Evolutionary conservation across 1,140 invertebrate genomes (phyloP), one percentile per base, ranked within the genome.

Genomic region (Hylaeus anthracinus): DNA sequence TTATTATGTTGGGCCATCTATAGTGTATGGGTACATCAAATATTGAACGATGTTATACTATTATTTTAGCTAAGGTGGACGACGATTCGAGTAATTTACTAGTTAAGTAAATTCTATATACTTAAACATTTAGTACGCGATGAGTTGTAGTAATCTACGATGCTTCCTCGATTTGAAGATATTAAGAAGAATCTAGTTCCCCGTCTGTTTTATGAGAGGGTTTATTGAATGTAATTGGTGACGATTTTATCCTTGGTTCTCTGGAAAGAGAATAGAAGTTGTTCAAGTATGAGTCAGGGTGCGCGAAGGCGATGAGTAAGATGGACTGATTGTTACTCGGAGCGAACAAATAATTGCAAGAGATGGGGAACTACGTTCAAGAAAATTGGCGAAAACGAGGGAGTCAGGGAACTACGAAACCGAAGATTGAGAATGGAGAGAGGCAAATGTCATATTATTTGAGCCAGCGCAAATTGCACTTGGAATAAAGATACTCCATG

Each of bases 81-180:
- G 45, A 26, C 26, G 45, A 48, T 5, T 8, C 45, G 45, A 5
- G 45, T 48, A 48, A 48, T 48, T 66, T 48, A 58, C n/a, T 15
- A 37, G n/a, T 26, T 26, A 26, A 26, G 26, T 26, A 26, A 26
- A 26, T 26, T 26, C 26, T 26, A 26, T 26, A 4, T 70, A 76
- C 65, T 77, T 64, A 81, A 79, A 26, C 75, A 76, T 76, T 53
- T 55, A 45, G 53, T 37, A 9, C 37, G 9, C 58, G 55, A 48
- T 1, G 66, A 2, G 43, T 82, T 43, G 45, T 67, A 8, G 9
- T 8, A 3, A 48, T 48, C 45, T 48, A 48, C 45, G 45, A 48
- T 8, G 51, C 9, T 66, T 51, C 10, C 15, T 39, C 43, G 15
- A 41, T n/a, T 5, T 0, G 43, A 1, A 51, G 39, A 39, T 14